Conservation (phyloP, 2,888 invertebrate species). For the Oscheius onirici region DNA sequence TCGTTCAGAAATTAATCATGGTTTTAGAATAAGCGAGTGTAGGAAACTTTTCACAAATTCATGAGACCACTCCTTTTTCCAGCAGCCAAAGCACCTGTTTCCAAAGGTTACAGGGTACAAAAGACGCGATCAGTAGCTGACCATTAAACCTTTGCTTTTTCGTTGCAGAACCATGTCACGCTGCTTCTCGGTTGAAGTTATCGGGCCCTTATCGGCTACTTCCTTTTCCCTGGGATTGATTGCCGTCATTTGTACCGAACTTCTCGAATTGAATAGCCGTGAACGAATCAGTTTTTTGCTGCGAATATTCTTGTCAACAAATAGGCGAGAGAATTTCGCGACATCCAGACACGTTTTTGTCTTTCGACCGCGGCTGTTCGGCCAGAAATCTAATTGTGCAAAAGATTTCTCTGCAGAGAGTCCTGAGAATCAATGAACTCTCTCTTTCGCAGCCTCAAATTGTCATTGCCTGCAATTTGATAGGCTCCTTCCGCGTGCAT, state of each 20-base stretch:
- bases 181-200: no score
- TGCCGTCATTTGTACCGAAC: not conserved
- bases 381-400: not conserved
- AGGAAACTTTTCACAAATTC: not conserved
- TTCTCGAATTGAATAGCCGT: no score
- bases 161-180: no score
- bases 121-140: no score
- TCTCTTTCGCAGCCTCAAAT: not conserved
- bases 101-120: no score
- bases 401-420: not conserved
- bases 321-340: no score
- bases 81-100: not conserved
- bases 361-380: not conserved
- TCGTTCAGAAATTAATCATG: not conserved
- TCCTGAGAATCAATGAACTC: not conserved
- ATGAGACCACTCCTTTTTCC: not conserved
- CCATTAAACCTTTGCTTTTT: no score
- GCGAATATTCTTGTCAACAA: no score
- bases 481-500: conserved; percentile 27
- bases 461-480: conserved; percentile 19
- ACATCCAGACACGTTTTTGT: not conserved
- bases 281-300: no score
- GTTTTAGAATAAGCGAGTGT: not conserved
- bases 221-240: conserved; percentile 10
- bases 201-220: conserved; percentile 5